These are phyloP conservation scores for Orbicella faveolata DNA, from an alignment of 64 coral and sea anemone species.

Conservation along the genomic window DNA sequence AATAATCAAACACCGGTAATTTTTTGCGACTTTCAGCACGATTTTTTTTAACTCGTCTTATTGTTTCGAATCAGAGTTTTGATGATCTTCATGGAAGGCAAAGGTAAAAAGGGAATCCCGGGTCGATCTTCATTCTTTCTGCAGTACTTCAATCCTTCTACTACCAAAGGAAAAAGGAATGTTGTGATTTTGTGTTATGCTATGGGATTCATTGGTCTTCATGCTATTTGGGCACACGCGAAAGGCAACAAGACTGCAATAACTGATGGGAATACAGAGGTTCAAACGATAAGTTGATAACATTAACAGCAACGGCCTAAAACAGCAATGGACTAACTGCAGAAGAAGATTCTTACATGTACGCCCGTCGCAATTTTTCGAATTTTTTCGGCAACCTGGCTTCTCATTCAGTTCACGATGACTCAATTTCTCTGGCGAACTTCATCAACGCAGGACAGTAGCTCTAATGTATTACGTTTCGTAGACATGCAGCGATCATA, in stretches of 20 bases:
- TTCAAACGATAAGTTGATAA: background rate
- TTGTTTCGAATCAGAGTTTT: no score
- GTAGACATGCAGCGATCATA: no score
- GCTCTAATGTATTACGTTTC: no score
- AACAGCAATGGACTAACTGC: no score
- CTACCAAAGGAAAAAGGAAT: conserved; percentile 49
- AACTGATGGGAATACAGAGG: background rate
- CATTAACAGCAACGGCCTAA: background rate
- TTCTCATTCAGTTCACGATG: no score
- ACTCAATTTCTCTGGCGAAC: no score
- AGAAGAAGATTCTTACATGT: no score
- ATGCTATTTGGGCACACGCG: conserved; percentile 51
- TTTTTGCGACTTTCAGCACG: background rate
- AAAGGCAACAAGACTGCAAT: conserved; percentile 10
- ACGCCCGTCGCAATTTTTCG: no score
- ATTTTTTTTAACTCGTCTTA: background rate
- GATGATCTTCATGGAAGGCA: background rate
- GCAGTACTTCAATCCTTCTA: conserved; percentile 56
- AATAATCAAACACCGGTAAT: no score
- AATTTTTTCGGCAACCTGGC: no score
- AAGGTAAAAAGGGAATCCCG: conserved; percentile 2
- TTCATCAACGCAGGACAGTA: no score
- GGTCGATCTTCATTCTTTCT: background rate
- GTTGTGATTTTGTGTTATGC: conserved; percentile 47
- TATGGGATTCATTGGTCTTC: conserved; percentile 56